Base-by-base conservation (phyloP, 2,797 vertebrate species). In the Danio kyathit region DNA sequence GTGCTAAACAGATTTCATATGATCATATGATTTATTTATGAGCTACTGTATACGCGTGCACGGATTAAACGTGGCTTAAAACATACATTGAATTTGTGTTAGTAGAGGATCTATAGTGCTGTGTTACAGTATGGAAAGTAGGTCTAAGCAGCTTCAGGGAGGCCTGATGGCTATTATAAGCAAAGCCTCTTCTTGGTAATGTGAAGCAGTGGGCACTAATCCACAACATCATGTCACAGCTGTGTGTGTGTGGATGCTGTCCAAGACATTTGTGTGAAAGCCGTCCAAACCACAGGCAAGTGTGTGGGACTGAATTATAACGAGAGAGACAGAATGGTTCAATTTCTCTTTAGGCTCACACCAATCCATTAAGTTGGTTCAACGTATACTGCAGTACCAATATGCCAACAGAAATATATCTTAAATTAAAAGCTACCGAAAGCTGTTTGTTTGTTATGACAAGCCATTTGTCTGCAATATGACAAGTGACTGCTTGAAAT, bases 101-200 rank as follows among this genome's bases (percentile, higher is more conserved):
- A 21, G 29, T 51, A 49, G 40, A 77, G 29, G 54, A 79, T 70
- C 46, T 72, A 43, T 38, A 10, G 12, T n/a, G 60, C 6, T 44
- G 59, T 46, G 38, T 64, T 80, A 80, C 60, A 56, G 60, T 59
- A 57, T 75, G 19, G 54, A 80, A 74, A 82, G 64, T 78, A 41
- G 79, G 64, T 51, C n/a, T 71, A 51, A 61, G 57, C 41, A 41
- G 78, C 72, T 61, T 54, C 54, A 75, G 76, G 76, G 75, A 76
- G 72, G 9, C 56, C 21, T 84, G 61, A 49, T 80, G 77, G 85
- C 86, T 89, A 86, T 87, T 88, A 83, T 86, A 87, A 84, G 83
- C 5, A 86, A 87, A 87, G 86, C 87, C 86, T 87, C 86, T 92
- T 92, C 88, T 87, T 81, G 78, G 83, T 61, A 40, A 83, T 76